These are phyloP conservation scores for Myrmecophaga tridactyla DNA, from an alignment of 2,113 vertebrate genomes.

Conservation along the genomic window DNA sequence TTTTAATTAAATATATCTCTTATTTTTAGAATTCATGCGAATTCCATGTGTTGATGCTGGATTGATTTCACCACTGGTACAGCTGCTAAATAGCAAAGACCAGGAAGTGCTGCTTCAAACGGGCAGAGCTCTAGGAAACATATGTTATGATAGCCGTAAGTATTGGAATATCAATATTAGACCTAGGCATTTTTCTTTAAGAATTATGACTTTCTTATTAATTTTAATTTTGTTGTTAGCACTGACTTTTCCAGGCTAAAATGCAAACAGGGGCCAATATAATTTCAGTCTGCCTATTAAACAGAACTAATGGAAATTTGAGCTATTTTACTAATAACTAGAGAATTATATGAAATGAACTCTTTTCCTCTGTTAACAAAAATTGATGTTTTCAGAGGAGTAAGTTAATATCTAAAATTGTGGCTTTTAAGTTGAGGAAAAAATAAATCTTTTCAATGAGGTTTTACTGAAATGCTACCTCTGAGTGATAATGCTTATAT, in stretches of 20 bases:
- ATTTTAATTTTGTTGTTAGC: neutral
- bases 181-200: neutral
- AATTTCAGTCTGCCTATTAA: neutral
- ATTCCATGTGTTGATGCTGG: slow-evolving; percentile 95
- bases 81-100: slow-evolving; percentile 94
- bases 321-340: neutral
- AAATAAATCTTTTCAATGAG: neutral
- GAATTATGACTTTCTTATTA: neutral
- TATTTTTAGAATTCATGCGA: slow-evolving; percentile 93
- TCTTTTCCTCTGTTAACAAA: neutral
- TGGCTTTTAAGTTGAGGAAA: neutral
- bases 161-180: slow-evolving; percentile 68
- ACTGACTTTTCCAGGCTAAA: neutral
- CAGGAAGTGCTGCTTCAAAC: slow-evolving; percentile 98
- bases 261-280: neutral
- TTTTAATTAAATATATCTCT: slow-evolving; percentile 55
- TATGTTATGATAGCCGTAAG: slow-evolving; percentile 99
- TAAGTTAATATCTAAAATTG: slow-evolving; percentile 7
- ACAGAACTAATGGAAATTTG: neutral
- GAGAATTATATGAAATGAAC: neutral
- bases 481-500: slow-evolving; percentile 8
- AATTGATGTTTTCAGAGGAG: slow-evolving; percentile 8
- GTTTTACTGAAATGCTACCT: slow-evolving; percentile 1
- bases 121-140: slow-evolving; percentile 97
- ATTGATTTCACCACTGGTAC: slow-evolving; percentile 94